These are phyloP conservation scores for Meloidogyne floridensis DNA, from an alignment of 1,140 invertebrate species.

Conservation along the genomic window DNA sequence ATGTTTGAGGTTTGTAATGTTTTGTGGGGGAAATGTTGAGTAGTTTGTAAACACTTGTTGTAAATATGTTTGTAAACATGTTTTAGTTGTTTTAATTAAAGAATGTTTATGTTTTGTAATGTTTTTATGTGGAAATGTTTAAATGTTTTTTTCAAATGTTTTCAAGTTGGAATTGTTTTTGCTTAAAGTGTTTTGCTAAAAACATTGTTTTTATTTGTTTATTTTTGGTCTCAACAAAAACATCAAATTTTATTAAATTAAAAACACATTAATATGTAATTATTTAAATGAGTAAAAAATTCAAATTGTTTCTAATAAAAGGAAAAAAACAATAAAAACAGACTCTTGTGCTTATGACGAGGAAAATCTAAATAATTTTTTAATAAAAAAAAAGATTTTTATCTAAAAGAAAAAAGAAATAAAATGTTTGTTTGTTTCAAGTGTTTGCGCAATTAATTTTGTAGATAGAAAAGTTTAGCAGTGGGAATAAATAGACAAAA, in stretches of 20 bases:
- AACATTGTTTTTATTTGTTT: no score
- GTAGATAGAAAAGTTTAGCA: background rate
- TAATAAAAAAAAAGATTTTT: background rate
- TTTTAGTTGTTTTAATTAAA: no score
- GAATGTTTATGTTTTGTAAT: no score
- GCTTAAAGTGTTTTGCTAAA: no score
- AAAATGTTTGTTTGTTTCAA: background rate
- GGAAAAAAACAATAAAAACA: background rate
- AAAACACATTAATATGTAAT: background rate
- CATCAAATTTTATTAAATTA: background rate
- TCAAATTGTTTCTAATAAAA: background rate
- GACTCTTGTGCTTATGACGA: background rate
- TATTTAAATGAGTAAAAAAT: background rate
- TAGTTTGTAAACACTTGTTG: no score
- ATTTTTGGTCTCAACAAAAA: no score
- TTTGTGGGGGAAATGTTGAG: no score
- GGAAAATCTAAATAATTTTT: background rate
- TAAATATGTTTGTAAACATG: no score
- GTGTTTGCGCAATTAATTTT: slow-evolving; percentile 8
- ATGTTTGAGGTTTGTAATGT: no score
- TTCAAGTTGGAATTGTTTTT: no score
- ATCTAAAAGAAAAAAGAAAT: background rate
- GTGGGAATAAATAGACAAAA: background rate
- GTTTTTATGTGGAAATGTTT: no score
- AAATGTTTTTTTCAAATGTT: no score